A percentile compares a stretch with the other conserved stretches of the same genome.
phyloP scores from a whole-genome alignment of 1,140 invertebrate genomes.

The Sitodiplosis mosellana region DNA sequence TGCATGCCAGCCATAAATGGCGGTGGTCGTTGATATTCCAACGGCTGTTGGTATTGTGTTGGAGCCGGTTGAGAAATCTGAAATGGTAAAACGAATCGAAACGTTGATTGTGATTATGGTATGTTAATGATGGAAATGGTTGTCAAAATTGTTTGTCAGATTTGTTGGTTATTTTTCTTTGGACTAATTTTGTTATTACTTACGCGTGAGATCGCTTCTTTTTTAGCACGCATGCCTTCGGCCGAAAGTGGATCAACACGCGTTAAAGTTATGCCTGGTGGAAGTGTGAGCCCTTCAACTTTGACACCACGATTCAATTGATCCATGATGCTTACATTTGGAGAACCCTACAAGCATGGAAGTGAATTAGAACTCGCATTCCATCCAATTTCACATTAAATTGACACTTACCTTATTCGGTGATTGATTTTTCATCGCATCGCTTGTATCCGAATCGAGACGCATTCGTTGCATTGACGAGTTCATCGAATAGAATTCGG shows the following conservation, averaged over 20 bases:
- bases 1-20: slow-evolving; percentile 3
- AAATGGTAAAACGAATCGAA: neutral
- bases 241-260: slow-evolving; percentile 42
- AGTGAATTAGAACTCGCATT: too few species aligned
- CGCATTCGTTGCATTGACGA: too few species aligned
- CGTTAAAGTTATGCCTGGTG: slow-evolving; percentile 66
- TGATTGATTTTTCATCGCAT: too few species aligned
- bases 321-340: slow-evolving; percentile 34
- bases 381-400: too few species aligned
- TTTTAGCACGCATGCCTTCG: slow-evolving; percentile 19
- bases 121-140: neutral
- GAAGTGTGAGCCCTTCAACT: slow-evolving; percentile 51
- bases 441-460: too few species aligned
- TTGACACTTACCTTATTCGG: too few species aligned
- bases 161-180: too few species aligned
- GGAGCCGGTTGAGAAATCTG: slow-evolving; percentile 10
- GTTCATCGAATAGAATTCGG: too few species aligned
- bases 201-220: slow-evolving; percentile 19
- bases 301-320: slow-evolving; percentile 35
- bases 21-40: slow-evolving; percentile 5
- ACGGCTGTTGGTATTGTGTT: slow-evolving; percentile 5
- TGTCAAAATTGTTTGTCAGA: too few species aligned
- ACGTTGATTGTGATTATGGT: neutral
- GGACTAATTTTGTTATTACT: slow-evolving; percentile 2
- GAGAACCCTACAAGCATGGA: neutral